These are phyloP conservation scores for Halcyon chelicuti DNA, from an alignment of 2,797 vertebrate species.

Conservation along the genomic window DNA sequence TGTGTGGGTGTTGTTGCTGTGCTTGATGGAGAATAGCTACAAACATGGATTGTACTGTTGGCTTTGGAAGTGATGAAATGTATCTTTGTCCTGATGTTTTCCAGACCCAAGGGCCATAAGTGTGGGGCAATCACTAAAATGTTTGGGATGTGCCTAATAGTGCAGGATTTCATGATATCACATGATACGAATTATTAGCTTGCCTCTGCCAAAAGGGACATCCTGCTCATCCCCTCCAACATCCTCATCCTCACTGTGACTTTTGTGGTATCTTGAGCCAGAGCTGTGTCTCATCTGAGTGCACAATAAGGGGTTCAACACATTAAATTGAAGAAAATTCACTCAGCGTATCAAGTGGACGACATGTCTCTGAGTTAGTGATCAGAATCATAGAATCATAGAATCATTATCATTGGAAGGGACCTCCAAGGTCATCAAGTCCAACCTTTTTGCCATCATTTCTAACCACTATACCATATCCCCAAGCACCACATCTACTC, in stretches of 20 bases:
- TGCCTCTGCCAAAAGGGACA: background rate
- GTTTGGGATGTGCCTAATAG: background rate
- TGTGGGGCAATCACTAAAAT: background rate
- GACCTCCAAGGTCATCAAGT: too few species aligned
- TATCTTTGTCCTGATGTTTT: background rate
- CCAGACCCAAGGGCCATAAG: background rate
- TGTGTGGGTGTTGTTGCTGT: background rate
- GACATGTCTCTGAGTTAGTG: background rate
- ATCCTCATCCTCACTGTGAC: background rate
- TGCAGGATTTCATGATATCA: background rate
- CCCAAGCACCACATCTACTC: too few species aligned
- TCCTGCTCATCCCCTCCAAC: background rate
- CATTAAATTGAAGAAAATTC: background rate
- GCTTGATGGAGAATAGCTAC: background rate
- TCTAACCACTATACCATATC: too few species aligned
- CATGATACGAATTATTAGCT: background rate
- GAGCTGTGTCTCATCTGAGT: background rate
- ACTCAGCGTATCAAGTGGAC: background rate
- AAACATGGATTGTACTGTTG: background rate
- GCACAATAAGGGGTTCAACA: background rate
- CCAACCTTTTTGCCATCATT: too few species aligned
- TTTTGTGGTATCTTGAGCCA: background rate
- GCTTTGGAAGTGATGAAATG: background rate
- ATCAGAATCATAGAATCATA: too few species aligned
- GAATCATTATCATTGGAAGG: too few species aligned